A percentile compares a stretch with the other conserved stretches of the same genome.
Evolutionary conservation across 2,113 vertebrate genomes (phyloP).

Genomic region (Lichenostomus cassidix): DNA sequence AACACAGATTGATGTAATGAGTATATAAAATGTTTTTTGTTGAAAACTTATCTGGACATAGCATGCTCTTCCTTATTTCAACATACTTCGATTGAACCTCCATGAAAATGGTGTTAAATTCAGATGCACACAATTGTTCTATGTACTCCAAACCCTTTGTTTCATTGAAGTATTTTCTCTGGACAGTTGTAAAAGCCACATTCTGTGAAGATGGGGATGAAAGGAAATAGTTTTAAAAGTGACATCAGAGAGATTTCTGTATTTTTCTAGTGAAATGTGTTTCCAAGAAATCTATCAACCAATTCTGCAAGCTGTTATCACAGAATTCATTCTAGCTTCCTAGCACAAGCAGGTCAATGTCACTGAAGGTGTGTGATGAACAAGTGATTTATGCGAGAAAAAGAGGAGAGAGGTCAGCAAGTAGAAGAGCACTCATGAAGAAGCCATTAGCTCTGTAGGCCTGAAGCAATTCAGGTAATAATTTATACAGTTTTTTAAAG

Average conservation of each 20-base stretch:
- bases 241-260: background rate
- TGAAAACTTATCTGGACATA: background rate
- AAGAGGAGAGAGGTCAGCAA: too few species aligned
- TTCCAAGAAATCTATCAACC: too few species aligned
- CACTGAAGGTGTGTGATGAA: too few species aligned
- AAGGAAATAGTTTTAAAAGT: background rate
- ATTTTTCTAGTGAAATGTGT: background rate
- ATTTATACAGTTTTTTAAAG: too few species aligned
- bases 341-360: too few species aligned
- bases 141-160: slow-evolving; percentile 95
- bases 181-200: slow-evolving; percentile 87
- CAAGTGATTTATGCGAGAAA: too few species aligned
- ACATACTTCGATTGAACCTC: slow-evolving; percentile 94
- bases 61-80: background rate
- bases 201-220: slow-evolving; percentile 71
- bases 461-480: too few species aligned
- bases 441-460: too few species aligned
- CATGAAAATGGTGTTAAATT: slow-evolving; percentile 90
- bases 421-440: too few species aligned
- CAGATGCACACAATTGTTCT: slow-evolving; percentile 89
- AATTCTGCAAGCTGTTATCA: too few species aligned
- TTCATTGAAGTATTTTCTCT: slow-evolving; percentile 96
- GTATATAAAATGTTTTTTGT: background rate
- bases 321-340: too few species aligned
- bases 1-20: background rate